Evolutionary conservation across 2,113 vertebrate genomes (phyloP), one percentile per base, ranked within the genome.

Genomic region (Sterna hirundo): DNA sequence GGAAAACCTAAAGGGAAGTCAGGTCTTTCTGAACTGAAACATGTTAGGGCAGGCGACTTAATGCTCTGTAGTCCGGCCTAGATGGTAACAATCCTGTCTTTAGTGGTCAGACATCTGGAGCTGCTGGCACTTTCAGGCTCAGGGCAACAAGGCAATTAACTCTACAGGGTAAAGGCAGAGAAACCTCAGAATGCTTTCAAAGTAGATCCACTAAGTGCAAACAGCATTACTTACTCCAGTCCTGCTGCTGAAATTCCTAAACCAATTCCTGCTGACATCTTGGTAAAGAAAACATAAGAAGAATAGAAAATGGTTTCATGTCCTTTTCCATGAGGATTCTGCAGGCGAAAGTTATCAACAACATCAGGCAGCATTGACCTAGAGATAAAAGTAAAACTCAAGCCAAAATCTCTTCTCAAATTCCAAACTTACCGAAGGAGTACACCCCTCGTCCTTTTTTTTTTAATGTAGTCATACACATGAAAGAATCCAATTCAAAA

Each of bases 281-380:
- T 99, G 69, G 99, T 99, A 97, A 99, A 99, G 97, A 99, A 99
- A 84, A 99, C 98, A 1, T 99, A 99, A 93, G 99, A 99, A 6
- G 99, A 99, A 96, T 99, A 99, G 98, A 99, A 99, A 97, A 99
- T 99, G 83, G 99, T 99, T 97, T 99, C 99, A 15, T 99, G 98
- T 78, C 99, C 98, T 74, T 98, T 98, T 5, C 75, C 97, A 81
- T 97, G 98, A 72, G 98, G 99, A 96, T 99, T 99, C 88, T 97
- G 98, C 97, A 98, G 93, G 85, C 99, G 98, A 97, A 99, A 99
- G 96, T 99, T 98, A 91, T 99, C 99, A 62, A 99, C 99, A 90
- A 99, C 99, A 52, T 99, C 99, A 34, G 99, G 99, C 89, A 99
- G 97, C 99, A 99, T 99, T 15, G 99, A 99, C 99, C 99, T 99